These are phyloP conservation scores for Neuroterus valhalla DNA, from an alignment of 1,140 invertebrate genomes.

Conservation along the genomic window DNA sequence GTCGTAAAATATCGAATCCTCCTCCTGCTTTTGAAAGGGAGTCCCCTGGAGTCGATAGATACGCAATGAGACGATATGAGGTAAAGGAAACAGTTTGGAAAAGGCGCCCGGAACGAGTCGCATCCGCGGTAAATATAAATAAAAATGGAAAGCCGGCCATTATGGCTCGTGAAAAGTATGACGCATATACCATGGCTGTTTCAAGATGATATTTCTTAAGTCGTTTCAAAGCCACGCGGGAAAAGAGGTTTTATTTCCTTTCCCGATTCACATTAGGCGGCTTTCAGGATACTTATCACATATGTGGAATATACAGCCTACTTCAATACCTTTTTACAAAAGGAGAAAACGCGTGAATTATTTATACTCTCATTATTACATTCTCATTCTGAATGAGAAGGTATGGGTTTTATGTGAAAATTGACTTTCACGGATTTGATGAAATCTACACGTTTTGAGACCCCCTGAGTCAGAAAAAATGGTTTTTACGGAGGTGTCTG, in stretches of 20 bases:
- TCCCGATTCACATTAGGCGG: conserved; percentile 31
- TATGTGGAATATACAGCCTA: not conserved
- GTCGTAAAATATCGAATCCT: conserved; percentile 59
- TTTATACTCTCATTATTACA: no score
- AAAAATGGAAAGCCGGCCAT: conserved; percentile 71
- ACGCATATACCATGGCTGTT: conserved; percentile 66
- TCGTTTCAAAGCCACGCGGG: conserved; percentile 23
- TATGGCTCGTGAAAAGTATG: conserved; percentile 67
- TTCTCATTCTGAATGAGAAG: no score
- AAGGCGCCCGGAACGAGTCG: conserved; percentile 7
- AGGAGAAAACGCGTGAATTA: no score
- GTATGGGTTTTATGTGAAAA: no score
- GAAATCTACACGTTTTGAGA: no score
- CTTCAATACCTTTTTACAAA: no score
- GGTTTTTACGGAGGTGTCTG: no score
- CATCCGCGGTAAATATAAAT: conserved; percentile 61
- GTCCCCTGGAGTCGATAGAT: conserved; percentile 30
- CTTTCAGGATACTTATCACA: conserved; percentile 16
- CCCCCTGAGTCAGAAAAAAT: no score
- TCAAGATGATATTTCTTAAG: conserved; percentile 67
- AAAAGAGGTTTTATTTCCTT: conserved; percentile 35
- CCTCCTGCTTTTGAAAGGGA: conserved; percentile 3
- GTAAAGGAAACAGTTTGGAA: conserved; percentile 33
- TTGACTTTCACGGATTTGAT: no score
- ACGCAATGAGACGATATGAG: conserved; percentile 8